These are phyloP conservation scores for Barbus barbus DNA, from an alignment of 2,113 vertebrate species.

Conservation along the genomic window DNA sequence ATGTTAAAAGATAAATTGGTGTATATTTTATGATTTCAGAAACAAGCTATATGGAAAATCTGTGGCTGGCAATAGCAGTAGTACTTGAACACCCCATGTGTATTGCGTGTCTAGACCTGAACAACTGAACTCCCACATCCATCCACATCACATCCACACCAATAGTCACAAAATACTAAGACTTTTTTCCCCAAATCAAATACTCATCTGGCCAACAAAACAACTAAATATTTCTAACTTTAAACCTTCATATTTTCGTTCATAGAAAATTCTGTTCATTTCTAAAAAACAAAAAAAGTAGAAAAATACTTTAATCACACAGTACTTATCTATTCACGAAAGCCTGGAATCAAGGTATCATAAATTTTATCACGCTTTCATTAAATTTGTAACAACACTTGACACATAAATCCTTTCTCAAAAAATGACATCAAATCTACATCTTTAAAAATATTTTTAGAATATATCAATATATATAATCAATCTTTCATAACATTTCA, in stretches of 20 bases:
- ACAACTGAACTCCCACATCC: slow-evolving; percentile 59
- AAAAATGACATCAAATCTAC: not conserved
- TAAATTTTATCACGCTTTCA: not conserved
- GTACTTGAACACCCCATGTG: slow-evolving; percentile 62
- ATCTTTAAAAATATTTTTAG: not conserved
- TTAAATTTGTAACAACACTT: not conserved
- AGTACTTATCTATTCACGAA: not conserved
- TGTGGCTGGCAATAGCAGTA: slow-evolving; percentile 59
- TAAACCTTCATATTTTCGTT: not conserved
- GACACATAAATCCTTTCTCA: not conserved
- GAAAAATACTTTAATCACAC: not conserved
- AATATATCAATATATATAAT: not conserved
- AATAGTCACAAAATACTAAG: slow-evolving; percentile 52
- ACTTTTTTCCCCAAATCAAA: slow-evolving; percentile 54
- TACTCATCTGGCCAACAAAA: slow-evolving; percentile 18
- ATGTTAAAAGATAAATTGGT: not conserved
- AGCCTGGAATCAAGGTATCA: not conserved
- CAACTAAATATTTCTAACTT: not conserved
- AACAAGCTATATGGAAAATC: slow-evolving; percentile 54
- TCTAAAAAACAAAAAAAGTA: not conserved
- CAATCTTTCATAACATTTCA: not conserved
- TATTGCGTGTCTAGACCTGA: slow-evolving; percentile 72
- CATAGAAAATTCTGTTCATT: too few relatives aligned
- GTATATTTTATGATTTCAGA: not conserved
- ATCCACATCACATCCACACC: slow-evolving; percentile 60